Evolutionary conservation across 2,797 vertebrate genomes (phyloP).

Genomic region (Poeciliopsis infans): DNA sequence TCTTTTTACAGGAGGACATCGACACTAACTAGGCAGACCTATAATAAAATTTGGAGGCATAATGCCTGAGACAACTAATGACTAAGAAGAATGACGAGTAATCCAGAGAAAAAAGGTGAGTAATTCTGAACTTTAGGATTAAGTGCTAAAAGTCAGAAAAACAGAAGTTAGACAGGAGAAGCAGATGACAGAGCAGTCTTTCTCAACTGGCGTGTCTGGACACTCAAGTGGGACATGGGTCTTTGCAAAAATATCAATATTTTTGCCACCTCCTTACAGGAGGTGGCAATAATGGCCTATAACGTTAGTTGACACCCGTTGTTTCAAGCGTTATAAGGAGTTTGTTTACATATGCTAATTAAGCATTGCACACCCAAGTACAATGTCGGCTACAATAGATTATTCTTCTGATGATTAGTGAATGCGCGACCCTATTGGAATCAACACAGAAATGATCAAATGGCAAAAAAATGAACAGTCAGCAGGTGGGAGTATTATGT

Average conservation of each 20-base stretch:
- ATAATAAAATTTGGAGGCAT: neutral
- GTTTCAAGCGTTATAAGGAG: neutral
- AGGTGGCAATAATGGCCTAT: neutral
- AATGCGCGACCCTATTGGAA: neutral
- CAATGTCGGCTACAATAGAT: neutral
- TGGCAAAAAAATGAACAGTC: neutral
- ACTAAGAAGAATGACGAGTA: neutral
- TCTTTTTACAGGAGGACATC: neutral
- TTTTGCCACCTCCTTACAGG: neutral
- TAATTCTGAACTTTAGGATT: neutral
- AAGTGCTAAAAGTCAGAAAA: neutral
- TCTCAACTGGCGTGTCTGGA: neutral
- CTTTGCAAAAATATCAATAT: neutral
- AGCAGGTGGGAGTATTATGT: neutral
- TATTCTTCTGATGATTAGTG: neutral
- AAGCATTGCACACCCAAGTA: neutral
- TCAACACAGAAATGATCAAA: neutral
- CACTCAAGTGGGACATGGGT: neutral
- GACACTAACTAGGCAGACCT: neutral
- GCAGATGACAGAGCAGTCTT: neutral
- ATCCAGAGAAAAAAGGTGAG: neutral
- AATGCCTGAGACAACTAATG: neutral
- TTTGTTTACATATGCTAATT: neutral
- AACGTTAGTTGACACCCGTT: neutral
- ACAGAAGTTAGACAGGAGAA: neutral